Conservation (phyloP, 2,113 vertebrate species). For the Salvelinus namaycush region DNA sequence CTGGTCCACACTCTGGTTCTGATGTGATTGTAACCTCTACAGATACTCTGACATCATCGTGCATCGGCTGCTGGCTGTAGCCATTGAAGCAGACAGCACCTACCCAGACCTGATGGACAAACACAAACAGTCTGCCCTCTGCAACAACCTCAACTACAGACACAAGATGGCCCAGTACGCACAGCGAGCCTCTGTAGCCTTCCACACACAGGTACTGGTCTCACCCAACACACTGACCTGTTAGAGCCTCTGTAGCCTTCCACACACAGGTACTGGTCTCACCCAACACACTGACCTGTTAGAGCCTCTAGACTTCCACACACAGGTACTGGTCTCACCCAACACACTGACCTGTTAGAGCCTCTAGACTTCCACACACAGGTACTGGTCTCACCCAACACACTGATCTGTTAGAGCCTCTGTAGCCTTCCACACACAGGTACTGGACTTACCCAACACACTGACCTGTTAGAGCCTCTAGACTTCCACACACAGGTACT, state of each 20-base stretch:
- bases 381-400: too few species aligned
- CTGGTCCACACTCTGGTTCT: too few species aligned
- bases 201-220: conserved; percentile 88
- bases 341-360: neutral
- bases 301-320: too few species aligned
- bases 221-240: neutral
- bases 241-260: rapidly evolving
- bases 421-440: too few species aligned
- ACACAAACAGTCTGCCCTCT: conserved; percentile 87
- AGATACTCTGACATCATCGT: conserved; percentile 97
- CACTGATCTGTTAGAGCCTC: too few species aligned
- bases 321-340: too few species aligned
- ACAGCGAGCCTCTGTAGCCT: conserved; percentile 93
- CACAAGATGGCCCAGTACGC: conserved; percentile 99
- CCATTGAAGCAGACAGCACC: conserved; percentile 86
- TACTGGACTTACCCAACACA: too few species aligned
- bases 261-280: neutral
- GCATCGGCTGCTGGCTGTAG: conserved; percentile 90
- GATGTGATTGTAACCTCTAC: conserved; percentile 5
- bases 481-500: too few species aligned
- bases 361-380: neutral
- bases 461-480: too few species aligned
- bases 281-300: neutral
- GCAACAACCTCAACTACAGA: conserved; percentile 95
- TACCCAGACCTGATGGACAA: conserved; percentile 94